Evolutionary conservation across 2,797 vertebrate species (phyloP).

Genomic region (Miichthys miiuy): DNA sequence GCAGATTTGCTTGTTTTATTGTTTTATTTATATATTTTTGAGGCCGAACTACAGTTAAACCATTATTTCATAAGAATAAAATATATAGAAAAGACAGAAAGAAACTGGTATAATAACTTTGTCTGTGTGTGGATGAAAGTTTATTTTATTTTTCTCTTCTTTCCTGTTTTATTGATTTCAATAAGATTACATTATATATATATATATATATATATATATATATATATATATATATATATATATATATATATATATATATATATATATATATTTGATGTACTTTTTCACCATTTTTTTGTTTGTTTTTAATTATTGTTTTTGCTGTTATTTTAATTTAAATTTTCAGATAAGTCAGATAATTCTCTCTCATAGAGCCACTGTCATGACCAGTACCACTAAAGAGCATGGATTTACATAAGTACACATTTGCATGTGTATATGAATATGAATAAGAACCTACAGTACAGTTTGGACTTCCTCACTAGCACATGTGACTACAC

Average conservation of each 20-base stretch:
- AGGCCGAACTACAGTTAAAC: not conserved
- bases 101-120: not conserved
- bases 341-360: not conserved
- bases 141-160: not conserved
- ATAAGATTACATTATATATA: not conserved
- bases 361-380: not conserved
- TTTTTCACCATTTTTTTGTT: not conserved
- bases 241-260: too few relatives aligned
- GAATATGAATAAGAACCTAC: conserved; percentile 16
- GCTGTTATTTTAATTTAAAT: conserved; percentile 20
- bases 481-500: conserved; percentile 23
- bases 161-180: not conserved
- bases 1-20: not conserved
- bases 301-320: not conserved
- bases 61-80: not conserved
- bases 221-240: too few relatives aligned
- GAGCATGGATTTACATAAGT: conserved; percentile 11
- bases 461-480: conserved; percentile 3
- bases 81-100: not conserved
- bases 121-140: not conserved
- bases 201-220: too few relatives aligned
- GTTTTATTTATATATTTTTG: not conserved
- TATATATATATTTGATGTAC: too few relatives aligned
- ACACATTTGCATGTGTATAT: conserved; percentile 9
- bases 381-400: conserved; percentile 13